Evolutionary conservation across 2,888 invertebrate genomes (phyloP).

Genomic region (Callimorpha dominula): DNA sequence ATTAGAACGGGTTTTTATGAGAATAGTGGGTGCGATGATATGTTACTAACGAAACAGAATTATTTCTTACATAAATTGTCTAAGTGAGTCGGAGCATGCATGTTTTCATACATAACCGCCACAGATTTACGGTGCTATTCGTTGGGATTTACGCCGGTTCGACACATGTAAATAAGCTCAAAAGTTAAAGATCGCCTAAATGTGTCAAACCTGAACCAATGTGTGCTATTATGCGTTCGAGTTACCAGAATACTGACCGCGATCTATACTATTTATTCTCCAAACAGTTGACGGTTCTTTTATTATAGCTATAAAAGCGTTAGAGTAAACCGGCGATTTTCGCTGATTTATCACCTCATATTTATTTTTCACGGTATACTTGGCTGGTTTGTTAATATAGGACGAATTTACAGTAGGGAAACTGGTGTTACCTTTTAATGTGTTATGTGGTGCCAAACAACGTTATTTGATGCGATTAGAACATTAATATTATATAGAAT

Average conservation of each 20-base stretch:
- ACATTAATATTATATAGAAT: constrained; percentile 49
- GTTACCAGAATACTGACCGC: constrained; percentile 75
- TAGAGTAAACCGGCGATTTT: constrained; percentile 79
- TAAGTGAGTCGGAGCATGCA: constrained; percentile 26
- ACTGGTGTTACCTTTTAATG: constrained; percentile 62
- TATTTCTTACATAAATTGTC: constrained; percentile 42
- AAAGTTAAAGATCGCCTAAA: constrained; percentile 62
- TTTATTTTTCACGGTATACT: constrained; percentile 83
- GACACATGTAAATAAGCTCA: constrained; percentile 64
- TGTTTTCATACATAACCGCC: constrained; percentile 41
- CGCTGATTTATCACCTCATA: constrained; percentile 81
- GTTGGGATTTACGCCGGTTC: constrained; percentile 63
- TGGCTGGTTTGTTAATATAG: constrained; percentile 72
- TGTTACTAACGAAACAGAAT: constrained; percentile 30
- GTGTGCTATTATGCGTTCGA: constrained; percentile 64
- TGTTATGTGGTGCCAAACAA: constrained; percentile 53
- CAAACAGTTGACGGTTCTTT: constrained; percentile 83
- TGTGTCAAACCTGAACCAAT: constrained; percentile 75
- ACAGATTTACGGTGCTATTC: constrained; percentile 63
- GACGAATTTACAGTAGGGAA: constrained; percentile 65
- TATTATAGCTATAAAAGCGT: constrained; percentile 82
- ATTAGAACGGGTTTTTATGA: constrained; percentile 49
- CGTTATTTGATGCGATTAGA: constrained; percentile 46
- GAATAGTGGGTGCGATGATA: constrained; percentile 38
- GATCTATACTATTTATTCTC: constrained; percentile 77